Evolutionary conservation across 2,797 vertebrate species (phyloP), one percentile per base, ranked within the genome.

Genomic region (Otolemur crassicaudatus): DNA sequence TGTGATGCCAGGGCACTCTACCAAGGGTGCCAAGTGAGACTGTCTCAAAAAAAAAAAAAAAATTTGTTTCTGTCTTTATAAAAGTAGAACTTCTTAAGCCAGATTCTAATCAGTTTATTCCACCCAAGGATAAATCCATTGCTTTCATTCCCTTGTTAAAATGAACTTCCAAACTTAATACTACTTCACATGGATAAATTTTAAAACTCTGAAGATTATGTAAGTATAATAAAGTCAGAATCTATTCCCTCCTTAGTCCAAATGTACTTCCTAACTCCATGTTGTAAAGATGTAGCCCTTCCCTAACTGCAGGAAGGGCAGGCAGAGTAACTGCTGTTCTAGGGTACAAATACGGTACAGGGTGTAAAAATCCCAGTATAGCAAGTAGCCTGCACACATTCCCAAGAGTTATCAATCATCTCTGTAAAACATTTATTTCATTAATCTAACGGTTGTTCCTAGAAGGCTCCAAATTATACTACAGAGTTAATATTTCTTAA

Each of bases 11-110:
- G 12, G 13, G 11, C 46, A 49, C 46, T 49, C 13, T 49, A 49
- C 46, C 46, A 49, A 49, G 46, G 46, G 46, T 12, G 13, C 46
- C 46, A 49, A 49, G 46, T 49, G 46, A 49, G 46, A 49, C 46
- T 12, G 12, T 49, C 46, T 49, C 46, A 11, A 49, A 49, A 49
- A 49, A 49, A 49, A 49, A 49, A 49, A 49, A 49, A 85, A 29
- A 17, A 10, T 70, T 86, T 81, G 7, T 89, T 92, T 95, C 89
- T 29, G 43, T 34, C n/a, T 95, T 79, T 91, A 56, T 79, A 63
- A 84, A 89, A 37, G 14, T 13, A 53, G 69, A 40, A 79, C 37
- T 65, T 82, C 85, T 92, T 94, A 90, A 70, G 34, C 13, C 37
- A 92, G 69, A 94, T 46, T 92, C 80, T 82, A 40, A 82, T 88